Evolutionary conservation across 2,113 vertebrate species (phyloP), one percentile per base, ranked within the genome.

Genomic region (Python bivittatus): DNA sequence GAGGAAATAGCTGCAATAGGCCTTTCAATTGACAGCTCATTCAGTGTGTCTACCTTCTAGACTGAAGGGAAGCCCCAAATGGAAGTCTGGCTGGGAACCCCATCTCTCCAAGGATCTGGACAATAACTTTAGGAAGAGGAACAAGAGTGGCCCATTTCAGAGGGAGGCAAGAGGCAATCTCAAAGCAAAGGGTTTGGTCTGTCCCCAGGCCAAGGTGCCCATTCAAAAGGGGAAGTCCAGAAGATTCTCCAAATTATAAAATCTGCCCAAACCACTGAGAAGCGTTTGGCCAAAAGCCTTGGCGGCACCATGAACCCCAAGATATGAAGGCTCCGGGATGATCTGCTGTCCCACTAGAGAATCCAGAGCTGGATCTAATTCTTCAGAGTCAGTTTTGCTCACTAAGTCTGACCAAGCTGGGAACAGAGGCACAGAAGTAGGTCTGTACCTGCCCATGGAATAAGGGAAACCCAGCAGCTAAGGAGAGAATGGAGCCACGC

Each of bases 221-320:
- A 44, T 88, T 61, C 25, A 42, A 54, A 0, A 0, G 22, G 64
- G 84, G 54, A 93, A 86, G 88, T 53, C 27, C 85, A 33, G 1
- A 87, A 44, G 68, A 48, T 60, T 86, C 72, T 91, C 42, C 29
- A 91, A 90, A 61, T 53, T 85, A 92, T 56, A 79, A 72, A 61
- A 38, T 20, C 68, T 54, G 72, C 88, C 85, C 60, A 44, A 88
- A 11, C 57, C 85, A 1, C 92, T 85, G 85, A 72, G 56, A 86
- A 92, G 58, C 60, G 23, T 54, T 44, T 52, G 5, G 0, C 57
- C 53, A 61, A 84, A 48, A 90, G 93, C 88, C 68, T 20, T 72
- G 60, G 44, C 27, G 92, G 84, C 92, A 85, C 91, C 91, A 61
- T 20, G 29, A 92, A 88, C 86, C 91, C 92, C 88, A 88, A 88